These are phyloP conservation scores for Clivina fossor DNA, from an alignment of 2,888 invertebrate genomes.

Conservation along the genomic window DNA sequence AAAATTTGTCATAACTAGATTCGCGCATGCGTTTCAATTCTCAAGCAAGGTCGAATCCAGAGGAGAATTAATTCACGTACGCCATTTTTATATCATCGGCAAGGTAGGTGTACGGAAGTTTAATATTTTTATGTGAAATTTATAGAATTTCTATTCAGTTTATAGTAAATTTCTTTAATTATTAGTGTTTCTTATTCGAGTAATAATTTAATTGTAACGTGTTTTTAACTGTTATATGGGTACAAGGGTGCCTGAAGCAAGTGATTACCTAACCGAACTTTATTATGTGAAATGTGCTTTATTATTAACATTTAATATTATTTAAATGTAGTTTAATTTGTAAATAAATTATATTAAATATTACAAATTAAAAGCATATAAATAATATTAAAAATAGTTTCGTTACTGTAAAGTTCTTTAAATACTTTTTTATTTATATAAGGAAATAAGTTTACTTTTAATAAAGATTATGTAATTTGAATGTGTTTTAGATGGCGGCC, in stretches of 20 bases:
- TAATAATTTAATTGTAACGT: not conserved
- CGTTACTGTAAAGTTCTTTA: no score
- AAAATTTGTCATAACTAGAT: no score
- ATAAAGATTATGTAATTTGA: not conserved
- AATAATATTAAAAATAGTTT: not conserved
- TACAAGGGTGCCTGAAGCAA: not conserved
- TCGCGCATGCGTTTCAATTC: slow-evolving; percentile 13
- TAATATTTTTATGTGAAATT: slow-evolving; percentile 6
- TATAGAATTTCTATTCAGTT: not conserved
- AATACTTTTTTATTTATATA: no score
- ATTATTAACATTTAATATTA: not conserved
- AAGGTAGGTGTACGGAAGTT: slow-evolving; percentile 9
- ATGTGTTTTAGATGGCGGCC: slow-evolving; percentile 41
- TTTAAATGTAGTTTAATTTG: not conserved
- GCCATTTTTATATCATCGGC: slow-evolving; percentile 29
- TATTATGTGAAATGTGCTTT: not conserved
- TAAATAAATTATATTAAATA: not conserved
- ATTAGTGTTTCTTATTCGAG: not conserved
- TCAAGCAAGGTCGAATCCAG: not conserved
- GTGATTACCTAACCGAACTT: slow-evolving; percentile 23
- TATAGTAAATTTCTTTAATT: not conserved
- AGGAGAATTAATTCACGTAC: slow-evolving; percentile 1
- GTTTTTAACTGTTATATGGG: not conserved
- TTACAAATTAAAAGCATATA: not conserved
- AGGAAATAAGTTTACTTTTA: no score